Conservation (phyloP, 2,888 invertebrate species). For the Ceraclea dissimilis region DNA sequence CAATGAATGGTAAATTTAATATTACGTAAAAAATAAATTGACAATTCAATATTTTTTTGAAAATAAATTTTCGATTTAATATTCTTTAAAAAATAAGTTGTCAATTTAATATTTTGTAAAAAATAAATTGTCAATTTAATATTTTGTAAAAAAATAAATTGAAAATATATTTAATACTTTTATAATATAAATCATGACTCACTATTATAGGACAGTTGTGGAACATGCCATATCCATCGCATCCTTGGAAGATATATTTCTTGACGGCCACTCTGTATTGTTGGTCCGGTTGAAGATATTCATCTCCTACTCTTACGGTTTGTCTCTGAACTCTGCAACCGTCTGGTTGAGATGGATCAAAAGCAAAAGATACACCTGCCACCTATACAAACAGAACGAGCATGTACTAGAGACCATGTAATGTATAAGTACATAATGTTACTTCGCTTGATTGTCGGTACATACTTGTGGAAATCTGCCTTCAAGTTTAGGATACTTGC, state of each 20-base stretch:
- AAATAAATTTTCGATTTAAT: no score
- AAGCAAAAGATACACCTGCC: conserved; percentile 69
- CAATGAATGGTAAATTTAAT: no score
- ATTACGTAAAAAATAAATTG: no score
- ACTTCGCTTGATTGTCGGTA: neutral
- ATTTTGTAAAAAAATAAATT: no score
- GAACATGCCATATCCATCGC: conserved; percentile 80
- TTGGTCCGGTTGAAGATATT: conserved; percentile 65
- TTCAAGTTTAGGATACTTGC: conserved; percentile 78
- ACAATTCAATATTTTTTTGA: no score
- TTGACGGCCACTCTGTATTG: conserved; percentile 74
- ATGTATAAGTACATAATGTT: neutral
- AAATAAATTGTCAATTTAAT: no score
- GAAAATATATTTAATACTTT: no score
- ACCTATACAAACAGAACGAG: conserved; percentile 40
- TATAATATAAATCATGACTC: no score
- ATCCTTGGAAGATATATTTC: conserved; percentile 70
- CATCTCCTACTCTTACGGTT: conserved; percentile 77
- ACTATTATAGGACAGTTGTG: conserved; percentile 68
- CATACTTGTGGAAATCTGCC: conserved; percentile 77
- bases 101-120: no score
- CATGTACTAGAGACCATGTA: no score
- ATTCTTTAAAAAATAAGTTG: no score
- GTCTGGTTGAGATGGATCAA: conserved; percentile 61
- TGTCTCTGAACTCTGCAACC: conserved; percentile 64